phyloP scores from a whole-genome alignment of 2,888 invertebrate genomes.

The Xylophagus ater region DNA sequence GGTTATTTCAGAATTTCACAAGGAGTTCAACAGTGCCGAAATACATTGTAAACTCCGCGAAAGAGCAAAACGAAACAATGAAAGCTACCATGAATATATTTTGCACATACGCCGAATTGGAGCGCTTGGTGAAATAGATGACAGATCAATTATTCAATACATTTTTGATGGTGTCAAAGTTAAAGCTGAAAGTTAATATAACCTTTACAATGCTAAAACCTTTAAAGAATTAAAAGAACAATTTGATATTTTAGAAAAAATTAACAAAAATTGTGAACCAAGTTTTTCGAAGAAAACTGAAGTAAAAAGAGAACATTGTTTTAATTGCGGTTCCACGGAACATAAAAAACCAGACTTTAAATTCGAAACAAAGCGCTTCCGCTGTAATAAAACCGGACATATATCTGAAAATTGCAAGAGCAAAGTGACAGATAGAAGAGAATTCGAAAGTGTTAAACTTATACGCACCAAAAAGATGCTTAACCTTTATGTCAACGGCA shows the following conservation, averaged over 20 bases:
- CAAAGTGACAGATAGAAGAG: no score
- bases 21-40: background rate
- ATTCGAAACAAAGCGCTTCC: constrained; percentile 10
- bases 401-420: constrained; percentile 4
- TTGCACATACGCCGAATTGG: constrained; percentile 2
- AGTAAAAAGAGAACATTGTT: constrained; percentile 8
- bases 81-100: constrained; percentile 4
- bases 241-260: no score
- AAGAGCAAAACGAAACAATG: background rate
- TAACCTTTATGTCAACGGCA: no score
- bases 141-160: background rate
- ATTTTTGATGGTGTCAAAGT: background rate
- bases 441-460: no score
- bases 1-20: constrained; percentile 3
- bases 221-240: constrained; percentile 3
- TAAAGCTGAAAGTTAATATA: background rate
- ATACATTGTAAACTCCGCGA: background rate
- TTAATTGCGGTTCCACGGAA: constrained; percentile 10
- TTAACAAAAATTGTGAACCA: no score
- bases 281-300: no score
- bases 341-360: constrained; percentile 9
- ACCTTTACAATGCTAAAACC: background rate
- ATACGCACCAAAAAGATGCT: no score
- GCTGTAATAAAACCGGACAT: constrained; percentile 7
- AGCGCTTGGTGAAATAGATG: constrained; percentile 1